Base-by-base conservation (phyloP, 2,888 invertebrate species). In the Leptura quadrifasciata region DNA sequence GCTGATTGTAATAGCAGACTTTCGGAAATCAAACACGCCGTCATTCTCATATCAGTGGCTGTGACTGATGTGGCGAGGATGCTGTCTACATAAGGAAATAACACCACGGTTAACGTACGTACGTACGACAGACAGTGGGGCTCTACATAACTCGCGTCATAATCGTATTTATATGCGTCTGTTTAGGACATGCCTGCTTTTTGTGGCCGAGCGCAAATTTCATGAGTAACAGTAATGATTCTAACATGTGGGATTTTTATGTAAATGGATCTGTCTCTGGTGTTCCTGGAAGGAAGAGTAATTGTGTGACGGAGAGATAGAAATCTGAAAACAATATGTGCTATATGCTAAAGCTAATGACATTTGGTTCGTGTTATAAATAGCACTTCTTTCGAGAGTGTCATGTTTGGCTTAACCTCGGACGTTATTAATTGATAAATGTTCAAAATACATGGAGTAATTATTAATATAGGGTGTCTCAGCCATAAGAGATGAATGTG, bases 61-160 rank as follows among this genome's bases (percentile, higher is more conserved):
- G 21, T 15, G 58, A 24, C n/a, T 58, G 58, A 24, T 58, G 58
- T 58, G 58, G 27, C 58, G 24, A 24, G 58, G 27, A 47, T 47
- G 47, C 39, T 10, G 10, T 18, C 27, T 27, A 1, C 21, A 58
- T 58, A 58, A n/a, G 58, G 58, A 15, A 21, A 58, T 58, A 58
- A 24, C 24, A 21, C 20, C 60, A 27, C 2, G 5, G 21, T 27
- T 24, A n/a, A 21, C 47, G 27, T 24, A 21, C 47, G 27, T 27
- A 21, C 47, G 27, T 27, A 60, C 21, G n/a, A 60, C 60, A 60
- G 47, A 47, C 47, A 47, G n/a, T 47, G 47, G 47, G 47, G n/a
- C 47, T 31, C 27, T 47, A n/a, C 47, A 47, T n/a, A 1, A 12
- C 0, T 6, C n/a, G 47, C 47, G 47, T 47, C 47, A 47, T 47